phyloP scores from a whole-genome alignment of 23 tunicate species.

The Diplosoma virens region DNA sequence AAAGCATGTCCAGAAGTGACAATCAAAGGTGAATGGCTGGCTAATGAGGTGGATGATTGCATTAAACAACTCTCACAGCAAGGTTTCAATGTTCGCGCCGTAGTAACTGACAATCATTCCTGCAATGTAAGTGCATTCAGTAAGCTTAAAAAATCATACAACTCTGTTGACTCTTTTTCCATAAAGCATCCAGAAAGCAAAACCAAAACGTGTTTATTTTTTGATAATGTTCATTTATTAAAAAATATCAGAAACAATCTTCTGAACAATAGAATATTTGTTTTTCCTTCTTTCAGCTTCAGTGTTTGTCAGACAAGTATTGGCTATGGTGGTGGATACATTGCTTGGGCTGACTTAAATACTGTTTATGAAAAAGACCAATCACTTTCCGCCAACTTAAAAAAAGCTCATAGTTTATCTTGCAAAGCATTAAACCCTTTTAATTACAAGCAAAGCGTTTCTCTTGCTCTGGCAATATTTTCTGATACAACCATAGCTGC shows the following conservation, averaged over 20 bases:
- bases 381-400: neutral
- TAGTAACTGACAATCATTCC: conserved; percentile 26
- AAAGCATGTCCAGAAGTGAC: conserved; percentile 8
- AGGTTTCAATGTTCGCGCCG: conserved; percentile 21
- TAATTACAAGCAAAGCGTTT: conserved; percentile 7
- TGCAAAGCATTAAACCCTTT: neutral
- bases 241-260: conserved; percentile 14
- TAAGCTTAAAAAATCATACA: neutral
- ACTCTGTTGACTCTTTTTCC: neutral
- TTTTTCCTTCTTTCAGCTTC: neutral
- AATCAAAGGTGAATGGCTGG: conserved; percentile 24
- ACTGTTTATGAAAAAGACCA: neutral
- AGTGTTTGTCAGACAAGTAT: neutral
- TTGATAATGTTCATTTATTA: neutral
- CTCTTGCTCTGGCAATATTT: neutral
- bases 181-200: neutral
- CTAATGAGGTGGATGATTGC: conserved; percentile 6
- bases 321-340: conserved; percentile 1
- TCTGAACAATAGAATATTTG: neutral
- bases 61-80: neutral
- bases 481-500: conserved; percentile 16
- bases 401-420: conserved; percentile 6
- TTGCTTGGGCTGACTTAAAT: neutral
- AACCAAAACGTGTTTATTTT: neutral
- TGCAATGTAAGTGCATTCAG: conserved; percentile 13